Base-by-base conservation (phyloP, 1,140 invertebrate species). In the Goniozus legneri region DNA sequence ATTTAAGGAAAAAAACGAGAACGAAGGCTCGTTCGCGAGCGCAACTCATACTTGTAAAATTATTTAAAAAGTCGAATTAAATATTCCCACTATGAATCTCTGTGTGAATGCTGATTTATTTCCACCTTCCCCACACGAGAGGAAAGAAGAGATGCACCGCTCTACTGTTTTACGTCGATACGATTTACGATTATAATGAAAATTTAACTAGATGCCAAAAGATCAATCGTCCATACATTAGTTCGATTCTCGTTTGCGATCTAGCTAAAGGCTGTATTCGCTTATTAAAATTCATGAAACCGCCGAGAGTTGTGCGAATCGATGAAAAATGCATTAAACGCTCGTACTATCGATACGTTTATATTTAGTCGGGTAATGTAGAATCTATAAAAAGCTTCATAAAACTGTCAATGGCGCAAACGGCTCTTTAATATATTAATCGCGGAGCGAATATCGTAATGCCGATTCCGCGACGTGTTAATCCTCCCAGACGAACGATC, bases 41-140 rank as follows among this genome's bases (percentile, higher is more conserved):
- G n/a, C n/a, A 55, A 57, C 54, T 59, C 52, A 61, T 68, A 65
- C 59, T 56, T 55, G 54, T 62, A 71, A 67, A 53, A 71, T 69
- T 71, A 70, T 73, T 73, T 73, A 71, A 73, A 72, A n/a, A n/a
- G 62, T 62, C 55, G 60, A 60, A 74, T 72, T 72, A 73, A 73
- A 75, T 75, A 73, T 68, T 73, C 64, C 66, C 58, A 66, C 56
- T 68, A 71, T 68, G 58, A 52, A 64, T 45, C 16, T 46, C n/a
- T n/a, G n/a, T n/a, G n/a, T n/a, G n/a, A n/a, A n/a, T n/a, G n/a
- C n/a, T n/a, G n/a, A n/a, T n/a, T n/a, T n/a, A n/a, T n/a, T n/a
- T n/a, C n/a, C n/a, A n/a, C n/a, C n/a, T n/a, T n/a, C n/a, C n/a
- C n/a, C n/a, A n/a, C n/a, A n/a, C n/a, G n/a, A n/a, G n/a, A n/a